Percentiles rank a stretch among this genome's conserved stretches.
Conservation (phyloP, 2,797 vertebrate genomes). For the Eulemur albifrons region DNA sequence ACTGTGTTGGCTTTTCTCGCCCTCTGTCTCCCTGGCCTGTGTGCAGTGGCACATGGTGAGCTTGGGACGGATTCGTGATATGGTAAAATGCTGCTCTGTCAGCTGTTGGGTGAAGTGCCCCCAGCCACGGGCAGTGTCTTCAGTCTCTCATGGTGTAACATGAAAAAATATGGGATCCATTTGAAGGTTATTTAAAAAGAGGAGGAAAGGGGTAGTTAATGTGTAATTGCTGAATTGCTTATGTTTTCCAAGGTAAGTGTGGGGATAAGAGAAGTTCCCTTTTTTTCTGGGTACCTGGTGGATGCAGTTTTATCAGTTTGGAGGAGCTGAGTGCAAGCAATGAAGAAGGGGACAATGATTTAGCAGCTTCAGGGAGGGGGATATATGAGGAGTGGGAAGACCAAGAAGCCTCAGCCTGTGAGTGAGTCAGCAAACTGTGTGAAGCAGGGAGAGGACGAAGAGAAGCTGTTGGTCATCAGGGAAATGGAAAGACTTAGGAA, state of each 20-base stretch:
- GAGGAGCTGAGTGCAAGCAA: neutral
- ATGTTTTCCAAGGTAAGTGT: neutral
- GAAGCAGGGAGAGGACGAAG: neutral
- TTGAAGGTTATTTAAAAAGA: neutral
- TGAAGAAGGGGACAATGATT: neutral
- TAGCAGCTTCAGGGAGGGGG: neutral
- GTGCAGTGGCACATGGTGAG: rapidly evolving
- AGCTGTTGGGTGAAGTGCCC: neutral
- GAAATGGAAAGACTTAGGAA: neutral
- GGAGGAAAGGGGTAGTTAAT: neutral
- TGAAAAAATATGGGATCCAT: neutral
- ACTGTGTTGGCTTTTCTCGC: neutral
- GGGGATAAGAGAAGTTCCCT: neutral
- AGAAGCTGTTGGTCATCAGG: neutral
- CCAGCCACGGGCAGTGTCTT: neutral
- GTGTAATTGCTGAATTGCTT: neutral
- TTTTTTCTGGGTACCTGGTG: neutral
- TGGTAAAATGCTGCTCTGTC: neutral
- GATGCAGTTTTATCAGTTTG: neutral
- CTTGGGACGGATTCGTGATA: neutral
- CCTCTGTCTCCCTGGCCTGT: neutral
- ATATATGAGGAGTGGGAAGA: neutral
- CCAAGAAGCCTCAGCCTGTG: neutral
- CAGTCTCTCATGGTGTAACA: neutral
- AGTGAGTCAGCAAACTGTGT: neutral